phyloP scores from a whole-genome alignment of 1,140 invertebrate species.

The Drosophila oshimai region DNA sequence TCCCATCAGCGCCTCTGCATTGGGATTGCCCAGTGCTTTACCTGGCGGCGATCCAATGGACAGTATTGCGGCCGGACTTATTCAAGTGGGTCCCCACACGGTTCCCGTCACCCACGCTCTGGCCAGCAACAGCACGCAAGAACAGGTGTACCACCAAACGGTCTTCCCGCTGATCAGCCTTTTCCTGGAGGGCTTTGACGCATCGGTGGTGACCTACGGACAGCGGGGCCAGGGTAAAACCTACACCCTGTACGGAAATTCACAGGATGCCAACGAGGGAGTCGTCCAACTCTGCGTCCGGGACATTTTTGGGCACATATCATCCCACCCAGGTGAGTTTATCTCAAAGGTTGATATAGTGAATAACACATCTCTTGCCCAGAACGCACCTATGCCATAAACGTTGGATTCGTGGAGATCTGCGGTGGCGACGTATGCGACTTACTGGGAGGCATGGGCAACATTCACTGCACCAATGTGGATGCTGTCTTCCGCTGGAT shows the following conservation, averaged over 20 bases:
- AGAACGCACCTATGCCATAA: slow-evolving; percentile 85
- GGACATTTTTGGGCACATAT: slow-evolving; percentile 88
- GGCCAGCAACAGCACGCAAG: slow-evolving; percentile 82
- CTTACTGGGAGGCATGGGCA: slow-evolving; percentile 84
- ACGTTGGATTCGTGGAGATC: slow-evolving; percentile 87
- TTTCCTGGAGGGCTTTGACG: slow-evolving; percentile 88
- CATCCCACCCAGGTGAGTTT: slow-evolving; percentile 82
- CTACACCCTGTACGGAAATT: slow-evolving; percentile 89
- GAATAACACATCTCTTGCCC: neutral
- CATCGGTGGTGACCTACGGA: slow-evolving; percentile 90
- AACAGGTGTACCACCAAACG: slow-evolving; percentile 82
- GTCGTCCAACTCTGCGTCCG: slow-evolving; percentile 89
- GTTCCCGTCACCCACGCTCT: slow-evolving; percentile 82
- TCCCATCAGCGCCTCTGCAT: slow-evolving; percentile 84
- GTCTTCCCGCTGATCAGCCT: slow-evolving; percentile 85
- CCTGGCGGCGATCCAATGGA: slow-evolving; percentile 60
- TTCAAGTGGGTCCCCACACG: slow-evolving; percentile 74
- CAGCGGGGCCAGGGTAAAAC: slow-evolving; percentile 91
- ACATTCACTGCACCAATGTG: slow-evolving; percentile 84
- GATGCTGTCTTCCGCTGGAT: slow-evolving; percentile 85
- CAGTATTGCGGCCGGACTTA: slow-evolving; percentile 68
- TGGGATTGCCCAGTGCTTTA: slow-evolving; percentile 78
- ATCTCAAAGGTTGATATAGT: neutral
- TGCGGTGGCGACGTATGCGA: slow-evolving; percentile 84
- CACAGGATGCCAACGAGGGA: slow-evolving; percentile 88